Base-by-base conservation (phyloP, 2,797 vertebrate species). In the Phalanger gymnotis region DNA sequence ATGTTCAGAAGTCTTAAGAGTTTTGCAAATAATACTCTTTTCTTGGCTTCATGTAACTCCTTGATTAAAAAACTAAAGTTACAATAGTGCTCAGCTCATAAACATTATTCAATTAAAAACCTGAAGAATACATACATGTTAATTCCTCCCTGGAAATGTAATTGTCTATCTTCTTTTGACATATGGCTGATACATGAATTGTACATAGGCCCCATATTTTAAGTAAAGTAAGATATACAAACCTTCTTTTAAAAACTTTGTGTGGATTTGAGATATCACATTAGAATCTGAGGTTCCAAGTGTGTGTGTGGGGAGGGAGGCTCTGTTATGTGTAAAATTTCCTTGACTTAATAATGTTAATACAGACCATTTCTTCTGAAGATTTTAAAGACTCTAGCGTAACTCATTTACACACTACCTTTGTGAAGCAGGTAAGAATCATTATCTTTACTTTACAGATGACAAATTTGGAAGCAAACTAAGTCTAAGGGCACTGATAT, bases 371-470 rank as follows among this genome's bases (percentile, higher is more conserved):
- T 94, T 89, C 31, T 94, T 9, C 40, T 90, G 51, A 90, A 54
- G 52, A 34, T 92, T 93, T 95, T 94, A n/a, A 56, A 87, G 93
- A 94, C 28, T 90, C 53, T 31, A 90, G 31, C 91, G 28, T 51
- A 87, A 58, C 91, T 94, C 11, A 4, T 95, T 94, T 92, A n/a
- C 30, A 91, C 31, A 92, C 16, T 52, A 94, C 5, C 28, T 54
- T 31, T 53, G 4, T 57, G 90, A 95, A 95, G 53, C 28, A 93
- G 61, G 13, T 91, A 57, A 52, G 53, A 52, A 55, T 92, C 90
- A 34, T 93, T 90, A 93, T 92, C 52, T 87, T 19, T 30, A 30
- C 94, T 94, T 93, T 96, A 96, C 90, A 95, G n/a, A 94, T 96
- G 94, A 96, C 34, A 66, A 90, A 95, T 95, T 54, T 91, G 34